These are phyloP conservation scores for Megaceryle maxima DNA, from an alignment of 2,113 vertebrate species.

Conservation along the genomic window DNA sequence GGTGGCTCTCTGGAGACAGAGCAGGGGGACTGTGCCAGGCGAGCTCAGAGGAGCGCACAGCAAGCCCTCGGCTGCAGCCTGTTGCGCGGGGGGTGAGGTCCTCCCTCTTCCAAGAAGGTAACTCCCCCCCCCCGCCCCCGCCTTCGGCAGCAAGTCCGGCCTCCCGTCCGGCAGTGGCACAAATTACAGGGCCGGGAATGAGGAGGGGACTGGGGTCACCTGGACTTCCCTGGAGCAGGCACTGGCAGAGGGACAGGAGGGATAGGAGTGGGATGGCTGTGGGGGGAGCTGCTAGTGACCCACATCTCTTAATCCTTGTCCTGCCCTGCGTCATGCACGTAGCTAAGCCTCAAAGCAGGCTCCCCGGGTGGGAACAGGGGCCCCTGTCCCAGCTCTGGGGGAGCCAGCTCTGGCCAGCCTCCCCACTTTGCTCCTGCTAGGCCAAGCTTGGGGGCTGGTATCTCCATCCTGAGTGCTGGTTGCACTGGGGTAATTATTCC, in stretches of 20 bases:
- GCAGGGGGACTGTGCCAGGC: background rate
- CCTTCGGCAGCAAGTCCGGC: background rate
- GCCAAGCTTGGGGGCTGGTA: accelerated
- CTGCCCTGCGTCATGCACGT: background rate
- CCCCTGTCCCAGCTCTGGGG: background rate
- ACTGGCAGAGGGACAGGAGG: background rate
- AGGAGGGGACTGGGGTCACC: background rate
- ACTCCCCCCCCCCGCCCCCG: background rate
- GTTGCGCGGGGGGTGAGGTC: background rate
- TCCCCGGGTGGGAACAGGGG: background rate
- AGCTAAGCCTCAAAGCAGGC: background rate
- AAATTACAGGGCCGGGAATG: background rate
- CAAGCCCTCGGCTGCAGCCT: background rate
- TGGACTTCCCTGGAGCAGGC: background rate
- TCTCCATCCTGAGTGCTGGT: background rate
- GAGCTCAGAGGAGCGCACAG: background rate
- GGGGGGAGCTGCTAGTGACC: background rate
- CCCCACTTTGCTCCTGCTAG: background rate
- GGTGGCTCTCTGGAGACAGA: background rate
- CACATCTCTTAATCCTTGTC: constrained; percentile 32
- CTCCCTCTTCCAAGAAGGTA: background rate
- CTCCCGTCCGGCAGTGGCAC: background rate
- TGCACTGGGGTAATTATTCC: accelerated
- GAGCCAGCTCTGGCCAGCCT: background rate
- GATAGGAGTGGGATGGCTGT: background rate